phyloP scores from a whole-genome alignment of 2,888 invertebrate species.

The Gasteruption jaculator region DNA sequence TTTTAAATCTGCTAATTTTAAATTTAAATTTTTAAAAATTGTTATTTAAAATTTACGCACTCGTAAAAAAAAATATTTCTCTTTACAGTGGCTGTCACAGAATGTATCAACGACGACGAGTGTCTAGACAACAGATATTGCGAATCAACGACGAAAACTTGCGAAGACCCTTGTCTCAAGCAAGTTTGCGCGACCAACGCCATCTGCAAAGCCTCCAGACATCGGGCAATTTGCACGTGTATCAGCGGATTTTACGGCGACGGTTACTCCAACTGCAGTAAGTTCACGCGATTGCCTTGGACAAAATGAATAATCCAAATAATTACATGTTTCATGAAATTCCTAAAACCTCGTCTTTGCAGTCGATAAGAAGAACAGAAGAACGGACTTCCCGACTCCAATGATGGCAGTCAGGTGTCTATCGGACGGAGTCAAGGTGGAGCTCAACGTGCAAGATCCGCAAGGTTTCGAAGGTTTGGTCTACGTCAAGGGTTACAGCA shows the following conservation, averaged over 20 bases:
- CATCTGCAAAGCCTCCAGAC: conserved; percentile 72
- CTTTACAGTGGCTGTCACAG: conserved; percentile 41
- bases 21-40: conserved; percentile 4
- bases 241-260: conserved; percentile 73
- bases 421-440: conserved; percentile 87
- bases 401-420: conserved; percentile 85
- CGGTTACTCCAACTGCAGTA: conserved; percentile 70
- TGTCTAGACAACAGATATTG: conserved; percentile 77
- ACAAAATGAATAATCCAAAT: too few relatives aligned
- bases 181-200: conserved; percentile 74
- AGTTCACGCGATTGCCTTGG: too few relatives aligned
- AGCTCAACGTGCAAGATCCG: conserved; percentile 65
- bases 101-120: conserved; percentile 68
- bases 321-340: too few relatives aligned
- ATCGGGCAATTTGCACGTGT: conserved; percentile 74
- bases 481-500: conserved; percentile 92
- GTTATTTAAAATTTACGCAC: conserved; percentile 1
- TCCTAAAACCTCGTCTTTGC: too few relatives aligned
- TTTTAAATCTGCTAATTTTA: too few relatives aligned
- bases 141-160: conserved; percentile 64
- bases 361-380: conserved; percentile 32
- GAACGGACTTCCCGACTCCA: conserved; percentile 80
- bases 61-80: neutral
- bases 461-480: conserved; percentile 76
- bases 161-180: conserved; percentile 73